phyloP scores from a whole-genome alignment of 2,888 invertebrate species.

The Drosophila hamatofila region DNA sequence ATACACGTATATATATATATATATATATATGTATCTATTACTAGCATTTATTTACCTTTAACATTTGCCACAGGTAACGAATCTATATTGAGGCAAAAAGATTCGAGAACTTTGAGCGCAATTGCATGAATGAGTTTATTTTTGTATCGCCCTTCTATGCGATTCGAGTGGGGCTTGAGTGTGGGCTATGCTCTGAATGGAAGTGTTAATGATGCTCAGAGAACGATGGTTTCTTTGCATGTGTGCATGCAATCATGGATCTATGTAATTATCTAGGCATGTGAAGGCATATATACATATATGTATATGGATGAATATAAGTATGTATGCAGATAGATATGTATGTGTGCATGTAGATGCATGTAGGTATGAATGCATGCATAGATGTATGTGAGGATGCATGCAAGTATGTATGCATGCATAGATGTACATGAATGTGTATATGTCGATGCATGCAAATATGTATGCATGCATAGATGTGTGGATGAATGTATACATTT shows the following conservation, averaged over 20 bases:
- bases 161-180: not conserved
- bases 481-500: not conserved
- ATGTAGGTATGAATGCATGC: not conserved
- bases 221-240: not conserved
- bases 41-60: not conserved
- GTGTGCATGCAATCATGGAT: not conserved
- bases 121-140: not conserved
- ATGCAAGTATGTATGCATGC: no score
- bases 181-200: not conserved
- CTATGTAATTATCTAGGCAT: not conserved
- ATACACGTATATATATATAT: not conserved
- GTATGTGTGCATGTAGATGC: not conserved
- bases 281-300: not conserved
- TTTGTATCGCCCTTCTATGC: conserved; percentile 1
- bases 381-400: not conserved
- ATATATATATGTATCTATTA: not conserved
- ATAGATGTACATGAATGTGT: no score
- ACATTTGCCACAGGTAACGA: not conserved
- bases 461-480: not conserved
- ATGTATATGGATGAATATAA: not conserved
- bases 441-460: no score
- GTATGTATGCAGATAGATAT: not conserved
- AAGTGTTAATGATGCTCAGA: conserved; percentile 10
- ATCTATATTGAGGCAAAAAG: not conserved
- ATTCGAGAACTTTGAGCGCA: not conserved